These are phyloP conservation scores for Caerostris darwini DNA, from an alignment of 1,140 invertebrate species.

Conservation along the genomic window DNA sequence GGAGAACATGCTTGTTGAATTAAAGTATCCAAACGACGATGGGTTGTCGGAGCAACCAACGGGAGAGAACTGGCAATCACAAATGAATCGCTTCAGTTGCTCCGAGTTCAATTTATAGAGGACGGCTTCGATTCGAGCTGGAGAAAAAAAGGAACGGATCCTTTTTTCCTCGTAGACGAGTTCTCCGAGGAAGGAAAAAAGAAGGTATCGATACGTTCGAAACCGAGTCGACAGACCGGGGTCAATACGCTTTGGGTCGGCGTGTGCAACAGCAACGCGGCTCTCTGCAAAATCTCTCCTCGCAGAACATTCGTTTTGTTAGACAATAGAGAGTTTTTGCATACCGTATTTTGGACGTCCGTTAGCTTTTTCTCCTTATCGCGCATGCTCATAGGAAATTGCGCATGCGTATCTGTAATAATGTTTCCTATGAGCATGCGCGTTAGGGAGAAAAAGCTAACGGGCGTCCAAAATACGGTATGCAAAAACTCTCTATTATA, in stretches of 20 bases:
- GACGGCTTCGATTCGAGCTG: neutral
- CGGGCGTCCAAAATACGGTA: no score
- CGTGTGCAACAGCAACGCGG: neutral
- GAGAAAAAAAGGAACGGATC: neutral
- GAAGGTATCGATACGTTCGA: neutral
- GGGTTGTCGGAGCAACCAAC: neutral
- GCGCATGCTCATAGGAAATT: no score
- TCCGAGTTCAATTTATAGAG: constrained; percentile 30
- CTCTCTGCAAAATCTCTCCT: no score
- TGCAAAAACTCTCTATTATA: no score
- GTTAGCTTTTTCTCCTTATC: no score
- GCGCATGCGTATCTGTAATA: no score
- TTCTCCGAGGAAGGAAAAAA: neutral
- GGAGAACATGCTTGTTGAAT: no score
- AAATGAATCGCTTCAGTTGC: constrained; percentile 60
- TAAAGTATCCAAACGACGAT: neutral
- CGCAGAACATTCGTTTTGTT: no score
- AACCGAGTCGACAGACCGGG: neutral
- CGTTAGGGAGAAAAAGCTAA: no score
- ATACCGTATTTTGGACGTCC: no score
- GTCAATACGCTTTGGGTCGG: constrained; percentile 17
- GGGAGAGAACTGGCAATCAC: neutral
- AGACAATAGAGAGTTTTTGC: no score
- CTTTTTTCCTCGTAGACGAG: constrained; percentile 26
- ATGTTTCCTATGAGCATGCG: no score